phyloP scores from a whole-genome alignment of 2,797 vertebrate genomes.

The Decapterus maruadsi region DNA sequence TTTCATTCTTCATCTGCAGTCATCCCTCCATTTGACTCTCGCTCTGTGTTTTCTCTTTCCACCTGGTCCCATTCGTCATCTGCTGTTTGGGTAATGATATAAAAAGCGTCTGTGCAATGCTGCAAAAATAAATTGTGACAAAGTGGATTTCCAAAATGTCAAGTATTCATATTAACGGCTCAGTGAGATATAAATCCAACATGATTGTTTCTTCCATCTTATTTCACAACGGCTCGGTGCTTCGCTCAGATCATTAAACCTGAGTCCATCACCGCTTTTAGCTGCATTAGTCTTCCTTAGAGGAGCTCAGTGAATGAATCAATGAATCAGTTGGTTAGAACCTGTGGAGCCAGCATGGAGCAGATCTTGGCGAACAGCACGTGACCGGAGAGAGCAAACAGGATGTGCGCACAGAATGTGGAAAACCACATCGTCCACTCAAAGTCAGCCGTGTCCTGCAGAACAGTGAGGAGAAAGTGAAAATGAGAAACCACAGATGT shows the following conservation, averaged over 20 bases:
- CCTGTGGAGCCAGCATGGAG: slow-evolving; percentile 93
- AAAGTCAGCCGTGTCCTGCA: slow-evolving; percentile 92
- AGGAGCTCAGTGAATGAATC: slow-evolving; percentile 15
- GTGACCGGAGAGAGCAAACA: slow-evolving; percentile 94
- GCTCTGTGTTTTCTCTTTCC: background rate
- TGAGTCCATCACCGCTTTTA: background rate
- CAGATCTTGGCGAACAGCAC: slow-evolving; percentile 96
- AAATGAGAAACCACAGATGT: background rate
- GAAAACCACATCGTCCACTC: slow-evolving; percentile 99
- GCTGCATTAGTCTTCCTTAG: background rate
- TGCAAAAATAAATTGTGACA: slow-evolving; percentile 48
- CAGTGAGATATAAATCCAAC: background rate
- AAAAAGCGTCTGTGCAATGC: slow-evolving; percentile 42
- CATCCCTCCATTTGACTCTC: slow-evolving; percentile 20
- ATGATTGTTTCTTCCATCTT: background rate
- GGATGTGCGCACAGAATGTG: slow-evolving; percentile 91
- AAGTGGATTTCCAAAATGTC: slow-evolving; percentile 37
- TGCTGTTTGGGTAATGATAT: slow-evolving; percentile 37
- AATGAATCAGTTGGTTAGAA: slow-evolving; percentile 31
- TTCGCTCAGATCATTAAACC: slow-evolving; percentile 16
- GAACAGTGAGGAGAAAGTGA: background rate
- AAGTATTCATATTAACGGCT: slow-evolving; percentile 16
- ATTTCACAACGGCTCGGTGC: background rate
- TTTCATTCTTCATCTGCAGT: slow-evolving; percentile 8
- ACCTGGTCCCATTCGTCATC: slow-evolving; percentile 55